Evolutionary conservation across 1,140 invertebrate genomes (phyloP).

Genomic region (Rhizoglyphus robini): DNA sequence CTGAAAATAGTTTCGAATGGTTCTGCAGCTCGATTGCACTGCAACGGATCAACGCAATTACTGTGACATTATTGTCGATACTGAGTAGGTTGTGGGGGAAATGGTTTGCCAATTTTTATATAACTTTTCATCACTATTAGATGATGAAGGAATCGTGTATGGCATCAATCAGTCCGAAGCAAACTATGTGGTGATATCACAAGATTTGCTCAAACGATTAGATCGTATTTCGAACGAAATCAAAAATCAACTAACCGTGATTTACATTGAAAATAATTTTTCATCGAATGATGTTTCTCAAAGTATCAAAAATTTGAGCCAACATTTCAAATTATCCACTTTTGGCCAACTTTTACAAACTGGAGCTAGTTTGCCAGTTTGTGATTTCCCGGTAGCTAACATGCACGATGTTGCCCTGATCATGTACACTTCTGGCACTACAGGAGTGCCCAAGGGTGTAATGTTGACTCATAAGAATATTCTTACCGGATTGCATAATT

Average conservation of each 20-base stretch:
- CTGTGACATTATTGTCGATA: slow-evolving; percentile 13
- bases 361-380: not conserved
- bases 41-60: slow-evolving; percentile 34
- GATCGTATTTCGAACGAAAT: slow-evolving; percentile 27
- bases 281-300: not conserved
- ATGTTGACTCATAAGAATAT: slow-evolving; percentile 26
- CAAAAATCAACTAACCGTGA: not conserved
- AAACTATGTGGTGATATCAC: slow-evolving; percentile 41
- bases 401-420: slow-evolving; percentile 33
- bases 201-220: slow-evolving; percentile 59
- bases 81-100: slow-evolving; percentile 54
- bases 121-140: not conserved
- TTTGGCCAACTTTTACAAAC: not conserved
- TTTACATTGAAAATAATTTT: not conserved
- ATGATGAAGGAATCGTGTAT: slow-evolving; percentile 70
- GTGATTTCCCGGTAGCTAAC: not conserved
- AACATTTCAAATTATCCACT: slow-evolving; percentile 20
- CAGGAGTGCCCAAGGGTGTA: slow-evolving; percentile 29
- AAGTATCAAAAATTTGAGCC: not conserved
- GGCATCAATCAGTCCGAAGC: slow-evolving; percentile 86
- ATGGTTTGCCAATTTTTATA: not conserved
- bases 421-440: slow-evolving; percentile 30
- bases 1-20: slow-evolving; percentile 41
- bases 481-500: slow-evolving; percentile 59
- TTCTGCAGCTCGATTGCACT: slow-evolving; percentile 36